Conservation (phyloP, 2,113 vertebrate species). For the Gymnocephalus cernua region DNA sequence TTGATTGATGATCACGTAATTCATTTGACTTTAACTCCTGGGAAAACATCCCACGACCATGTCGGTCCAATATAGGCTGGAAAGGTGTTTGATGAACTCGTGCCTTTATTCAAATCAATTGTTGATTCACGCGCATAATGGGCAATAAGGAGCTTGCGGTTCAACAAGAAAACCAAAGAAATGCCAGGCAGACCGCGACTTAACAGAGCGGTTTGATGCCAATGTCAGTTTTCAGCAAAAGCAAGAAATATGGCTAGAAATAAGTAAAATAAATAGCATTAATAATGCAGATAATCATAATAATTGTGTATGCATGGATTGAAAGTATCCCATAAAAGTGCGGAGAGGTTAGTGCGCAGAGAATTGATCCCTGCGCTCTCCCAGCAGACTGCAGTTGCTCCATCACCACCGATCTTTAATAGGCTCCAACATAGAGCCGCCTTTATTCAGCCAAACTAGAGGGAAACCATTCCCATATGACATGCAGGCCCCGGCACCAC, state of each 20-base stretch:
- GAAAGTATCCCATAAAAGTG: constrained; percentile 1
- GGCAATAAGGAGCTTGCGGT: constrained; percentile 24
- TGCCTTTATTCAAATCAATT: constrained; percentile 56
- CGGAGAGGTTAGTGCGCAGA: constrained; percentile 38
- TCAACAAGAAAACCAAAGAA: not conserved
- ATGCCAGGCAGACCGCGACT: not conserved
- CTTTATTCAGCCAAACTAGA: constrained; percentile 77
- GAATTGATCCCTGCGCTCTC: constrained; percentile 51
- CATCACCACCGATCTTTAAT: constrained; percentile 76
- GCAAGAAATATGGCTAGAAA: not conserved
- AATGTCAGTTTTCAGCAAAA: not conserved
- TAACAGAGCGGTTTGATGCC: not conserved
- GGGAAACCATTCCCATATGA: constrained; percentile 80
- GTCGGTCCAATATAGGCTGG: constrained; percentile 39
- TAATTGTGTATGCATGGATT: constrained; percentile 10
- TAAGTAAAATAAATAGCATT: constrained; percentile 2
- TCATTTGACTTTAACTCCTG: constrained; percentile 39
- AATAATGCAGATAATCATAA: constrained; percentile 27
- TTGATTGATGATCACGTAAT: constrained; percentile 69
- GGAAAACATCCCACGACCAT: constrained; percentile 58
- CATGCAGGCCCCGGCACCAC: constrained; percentile 66
- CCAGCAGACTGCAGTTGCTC: constrained; percentile 74
- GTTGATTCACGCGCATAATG: constrained; percentile 21
- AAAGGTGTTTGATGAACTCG: constrained; percentile 55
- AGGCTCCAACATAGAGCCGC: constrained; percentile 77